Evolutionary conservation across 2,797 vertebrate species (phyloP).

Genomic region (Chelidonichthys spinosus): DNA sequence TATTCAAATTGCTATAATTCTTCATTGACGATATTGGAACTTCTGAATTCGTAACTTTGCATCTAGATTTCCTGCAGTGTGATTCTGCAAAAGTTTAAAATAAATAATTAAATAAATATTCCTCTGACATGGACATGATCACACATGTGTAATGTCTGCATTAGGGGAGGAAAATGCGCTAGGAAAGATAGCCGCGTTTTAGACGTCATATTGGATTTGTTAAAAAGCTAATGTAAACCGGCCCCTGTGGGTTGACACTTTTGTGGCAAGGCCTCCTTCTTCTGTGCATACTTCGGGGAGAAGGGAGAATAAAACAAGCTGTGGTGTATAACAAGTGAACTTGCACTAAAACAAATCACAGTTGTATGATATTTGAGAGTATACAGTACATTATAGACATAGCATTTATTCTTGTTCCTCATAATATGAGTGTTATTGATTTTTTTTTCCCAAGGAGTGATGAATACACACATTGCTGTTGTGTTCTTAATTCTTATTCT

Average conservation of each 20-base stretch:
- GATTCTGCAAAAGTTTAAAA: neutral
- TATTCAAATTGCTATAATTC: neutral
- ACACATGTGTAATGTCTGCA: neutral
- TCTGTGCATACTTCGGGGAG: constrained; percentile 50
- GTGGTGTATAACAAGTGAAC: constrained; percentile 74
- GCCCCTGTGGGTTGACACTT: constrained; percentile 36
- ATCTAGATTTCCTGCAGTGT: constrained; percentile 3
- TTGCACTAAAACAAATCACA: constrained; percentile 82
- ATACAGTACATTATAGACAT: constrained; percentile 69
- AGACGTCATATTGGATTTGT: constrained; percentile 4
- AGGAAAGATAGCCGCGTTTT: constrained; percentile 4
- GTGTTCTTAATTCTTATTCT: constrained; percentile 71
- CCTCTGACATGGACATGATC: neutral
- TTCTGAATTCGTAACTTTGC: neutral
- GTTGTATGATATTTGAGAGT: constrained; percentile 72
- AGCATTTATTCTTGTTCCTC: constrained; percentile 77
- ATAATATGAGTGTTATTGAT: constrained; percentile 71
- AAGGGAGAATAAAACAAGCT: constrained; percentile 42
- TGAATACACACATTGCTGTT: constrained; percentile 72
- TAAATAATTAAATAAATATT: too few species aligned
- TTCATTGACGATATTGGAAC: neutral
- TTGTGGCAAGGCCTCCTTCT: constrained; percentile 39
- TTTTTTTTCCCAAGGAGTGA: constrained; percentile 74
- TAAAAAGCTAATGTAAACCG: constrained; percentile 23
- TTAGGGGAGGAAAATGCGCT: neutral